Percentiles rank a stretch among this genome's conserved stretches.
phyloP scores from a whole-genome alignment of 2,113 vertebrate genomes.

The Xiphophorus hellerii region DNA sequence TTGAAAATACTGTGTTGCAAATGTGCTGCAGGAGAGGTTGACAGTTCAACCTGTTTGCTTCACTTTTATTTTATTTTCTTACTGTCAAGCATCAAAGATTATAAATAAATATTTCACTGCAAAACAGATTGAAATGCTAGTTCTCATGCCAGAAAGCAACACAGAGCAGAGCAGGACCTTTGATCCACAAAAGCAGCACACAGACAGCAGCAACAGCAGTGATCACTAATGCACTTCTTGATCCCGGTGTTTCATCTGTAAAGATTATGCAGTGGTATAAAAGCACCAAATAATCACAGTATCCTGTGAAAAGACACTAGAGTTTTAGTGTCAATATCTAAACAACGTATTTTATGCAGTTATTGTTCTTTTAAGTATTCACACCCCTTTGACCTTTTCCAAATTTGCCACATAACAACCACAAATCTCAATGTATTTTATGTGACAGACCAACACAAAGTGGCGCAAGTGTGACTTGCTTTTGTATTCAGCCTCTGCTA shows the following conservation, averaged over 20 bases:
- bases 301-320: not conserved
- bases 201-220: constrained; percentile 2
- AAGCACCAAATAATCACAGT: not conserved
- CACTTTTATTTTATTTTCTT: not conserved
- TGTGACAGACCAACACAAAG: not conserved
- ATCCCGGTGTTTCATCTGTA: constrained; percentile 31
- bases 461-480: not conserved
- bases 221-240: constrained; percentile 9
- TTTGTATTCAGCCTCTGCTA: too few species aligned
- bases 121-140: not conserved
- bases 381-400: not conserved
- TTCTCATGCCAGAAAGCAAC: constrained; percentile 7
- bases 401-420: not conserved
- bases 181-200: constrained; percentile 15
- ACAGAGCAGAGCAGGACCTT: not conserved
- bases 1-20: not conserved
- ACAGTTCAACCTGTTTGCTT: not conserved
- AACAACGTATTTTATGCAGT: not conserved
- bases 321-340: not conserved
- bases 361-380: not conserved
- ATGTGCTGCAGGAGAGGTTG: not conserved
- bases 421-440: not conserved
- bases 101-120: not conserved
- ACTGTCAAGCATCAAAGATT: not conserved
- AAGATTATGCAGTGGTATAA: constrained; percentile 23